phyloP scores from a whole-genome alignment of 2,797 vertebrate species.

The Champsocephalus esox region DNA sequence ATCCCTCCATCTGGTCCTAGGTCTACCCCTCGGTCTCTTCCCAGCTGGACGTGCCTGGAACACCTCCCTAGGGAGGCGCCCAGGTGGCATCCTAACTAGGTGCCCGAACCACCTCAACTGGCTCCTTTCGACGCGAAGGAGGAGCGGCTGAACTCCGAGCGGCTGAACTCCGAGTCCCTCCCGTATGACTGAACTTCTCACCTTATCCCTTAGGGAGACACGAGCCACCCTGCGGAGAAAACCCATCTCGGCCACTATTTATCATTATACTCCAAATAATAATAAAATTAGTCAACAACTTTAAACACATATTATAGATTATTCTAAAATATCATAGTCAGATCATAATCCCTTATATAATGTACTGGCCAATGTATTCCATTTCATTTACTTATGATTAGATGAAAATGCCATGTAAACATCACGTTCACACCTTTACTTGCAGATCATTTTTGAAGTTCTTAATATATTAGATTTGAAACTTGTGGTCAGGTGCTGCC shows the following conservation, averaged over 20 bases:
- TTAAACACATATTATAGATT: background rate
- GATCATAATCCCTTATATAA: background rate
- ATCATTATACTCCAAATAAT: background rate
- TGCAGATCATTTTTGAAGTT: conserved; percentile 2
- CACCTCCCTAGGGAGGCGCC: too few species aligned
- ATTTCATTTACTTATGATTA: background rate
- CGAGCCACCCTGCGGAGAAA: too few species aligned
- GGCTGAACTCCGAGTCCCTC: too few species aligned
- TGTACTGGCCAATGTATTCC: background rate
- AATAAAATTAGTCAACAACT: background rate
- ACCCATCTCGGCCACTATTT: background rate
- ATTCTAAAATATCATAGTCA: background rate
- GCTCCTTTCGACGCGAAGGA: too few species aligned
- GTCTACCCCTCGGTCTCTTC: too few species aligned
- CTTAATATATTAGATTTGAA: conserved; percentile 42
- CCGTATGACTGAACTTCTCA: too few species aligned
- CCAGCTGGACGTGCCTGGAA: too few species aligned
- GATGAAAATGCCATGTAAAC: background rate
- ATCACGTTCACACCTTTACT: conserved; percentile 9
- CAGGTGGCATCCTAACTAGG: too few species aligned
- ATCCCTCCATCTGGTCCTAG: too few species aligned
- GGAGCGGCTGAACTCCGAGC: too few species aligned
- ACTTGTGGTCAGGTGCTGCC: conserved; percentile 33
- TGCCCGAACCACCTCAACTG: too few species aligned
- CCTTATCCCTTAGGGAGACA: too few species aligned